Evolutionary conservation across 2,797 vertebrate species (phyloP).

Genomic region (Knipowitschia caucasica): DNA sequence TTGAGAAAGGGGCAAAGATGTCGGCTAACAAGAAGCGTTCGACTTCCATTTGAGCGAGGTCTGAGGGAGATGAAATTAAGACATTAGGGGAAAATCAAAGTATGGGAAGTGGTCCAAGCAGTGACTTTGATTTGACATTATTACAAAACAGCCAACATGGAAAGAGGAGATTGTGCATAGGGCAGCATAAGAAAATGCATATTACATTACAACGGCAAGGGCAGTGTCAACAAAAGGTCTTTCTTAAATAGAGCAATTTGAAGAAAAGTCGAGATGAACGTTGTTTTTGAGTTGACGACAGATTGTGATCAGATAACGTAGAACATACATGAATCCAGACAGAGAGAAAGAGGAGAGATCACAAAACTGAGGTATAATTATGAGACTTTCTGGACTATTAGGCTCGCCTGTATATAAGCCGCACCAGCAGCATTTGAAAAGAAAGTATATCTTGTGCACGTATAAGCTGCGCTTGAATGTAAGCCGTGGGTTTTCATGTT

Average conservation of each 20-base stretch:
- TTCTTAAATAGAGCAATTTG: neutral
- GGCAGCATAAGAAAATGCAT: constrained; percentile 13
- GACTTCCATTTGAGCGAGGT: neutral
- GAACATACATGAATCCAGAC: too few species aligned
- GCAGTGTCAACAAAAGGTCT: neutral
- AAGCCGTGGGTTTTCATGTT: too few species aligned
- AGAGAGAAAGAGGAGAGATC: too few species aligned
- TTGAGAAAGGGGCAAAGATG: neutral
- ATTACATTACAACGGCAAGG: neutral
- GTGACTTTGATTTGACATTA: neutral
- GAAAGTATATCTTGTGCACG: too few species aligned
- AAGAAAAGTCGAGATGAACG: too few species aligned
- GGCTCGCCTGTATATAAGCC: too few species aligned
- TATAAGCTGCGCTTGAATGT: too few species aligned
- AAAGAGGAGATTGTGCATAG: constrained; percentile 1
- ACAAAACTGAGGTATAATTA: too few species aligned
- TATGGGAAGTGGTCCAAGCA: neutral
- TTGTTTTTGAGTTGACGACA: too few species aligned
- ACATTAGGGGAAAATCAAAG: neutral
- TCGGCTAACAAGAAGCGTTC: neutral
- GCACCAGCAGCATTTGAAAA: too few species aligned
- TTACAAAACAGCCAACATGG: neutral
- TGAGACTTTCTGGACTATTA: too few species aligned
- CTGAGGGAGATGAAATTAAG: neutral
- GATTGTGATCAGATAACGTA: too few species aligned